A percentile compares a stretch with the other conserved stretches of the same genome.
phyloP scores from a whole-genome alignment of 1,140 invertebrate genomes.

The Cyclargus thomasi region DNA sequence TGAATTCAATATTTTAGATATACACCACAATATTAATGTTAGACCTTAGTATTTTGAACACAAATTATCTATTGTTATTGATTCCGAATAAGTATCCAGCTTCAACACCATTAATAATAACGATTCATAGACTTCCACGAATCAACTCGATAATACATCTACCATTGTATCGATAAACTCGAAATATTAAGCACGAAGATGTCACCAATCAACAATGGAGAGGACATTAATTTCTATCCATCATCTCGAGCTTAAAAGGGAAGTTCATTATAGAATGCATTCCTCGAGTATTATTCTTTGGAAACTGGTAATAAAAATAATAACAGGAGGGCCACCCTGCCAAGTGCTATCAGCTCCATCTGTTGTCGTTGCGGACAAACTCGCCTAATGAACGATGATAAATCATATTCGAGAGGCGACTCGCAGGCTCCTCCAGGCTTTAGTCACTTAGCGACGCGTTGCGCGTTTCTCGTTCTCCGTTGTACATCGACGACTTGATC shows the following conservation, averaged over 20 bases:
- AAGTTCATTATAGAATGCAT: slow-evolving; percentile 73
- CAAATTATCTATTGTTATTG: slow-evolving; percentile 15
- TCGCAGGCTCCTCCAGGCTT: slow-evolving; percentile 51
- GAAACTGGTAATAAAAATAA: slow-evolving; percentile 73
- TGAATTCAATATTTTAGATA: not conserved
- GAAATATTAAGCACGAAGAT: slow-evolving; percentile 49
- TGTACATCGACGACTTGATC: slow-evolving; percentile 33
- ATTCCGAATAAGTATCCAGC: slow-evolving; percentile 13
- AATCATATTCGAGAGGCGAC: slow-evolving; percentile 74
- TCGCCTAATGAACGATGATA: slow-evolving; percentile 75
- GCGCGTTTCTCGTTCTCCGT: slow-evolving; percentile 20
- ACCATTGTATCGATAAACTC: slow-evolving; percentile 49
- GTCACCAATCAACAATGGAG: slow-evolving; percentile 70
- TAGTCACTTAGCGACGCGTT: slow-evolving; percentile 37
- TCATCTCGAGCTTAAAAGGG: slow-evolving; percentile 68
- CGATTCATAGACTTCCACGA: slow-evolving; percentile 40
- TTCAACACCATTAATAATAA: slow-evolving; percentile 31
- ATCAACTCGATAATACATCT: slow-evolving; percentile 37
- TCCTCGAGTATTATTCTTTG: slow-evolving; percentile 73
- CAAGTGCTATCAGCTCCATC: slow-evolving; percentile 74
- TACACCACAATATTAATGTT: not conserved
- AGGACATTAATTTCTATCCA: slow-evolving; percentile 72
- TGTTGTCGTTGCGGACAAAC: slow-evolving; percentile 74
- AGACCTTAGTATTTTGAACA: slow-evolving; percentile 11
- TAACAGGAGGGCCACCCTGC: slow-evolving; percentile 72